These are phyloP conservation scores for Hyposoter didymator DNA, from an alignment of 2,888 invertebrate species.

Conservation along the genomic window DNA sequence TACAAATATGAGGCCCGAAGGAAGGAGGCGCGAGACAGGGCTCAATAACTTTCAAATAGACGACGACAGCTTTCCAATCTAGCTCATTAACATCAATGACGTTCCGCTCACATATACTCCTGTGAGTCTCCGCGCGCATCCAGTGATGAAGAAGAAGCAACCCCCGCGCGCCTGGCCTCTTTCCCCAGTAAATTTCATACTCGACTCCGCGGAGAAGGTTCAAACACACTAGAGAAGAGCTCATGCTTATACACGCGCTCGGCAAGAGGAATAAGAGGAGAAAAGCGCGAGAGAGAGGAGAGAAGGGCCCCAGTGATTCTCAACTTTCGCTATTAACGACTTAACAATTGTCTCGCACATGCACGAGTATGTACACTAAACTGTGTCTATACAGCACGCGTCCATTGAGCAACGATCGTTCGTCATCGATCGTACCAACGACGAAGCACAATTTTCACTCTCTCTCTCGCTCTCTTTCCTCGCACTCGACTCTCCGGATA, in stretches of 20 bases:
- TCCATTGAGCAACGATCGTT: not conserved
- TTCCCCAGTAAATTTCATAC: constrained; percentile 14
- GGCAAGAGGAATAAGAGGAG: not conserved
- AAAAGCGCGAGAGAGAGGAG: not conserved
- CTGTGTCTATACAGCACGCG: not conserved
- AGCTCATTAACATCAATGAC: constrained; percentile 81
- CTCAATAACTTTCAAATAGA: constrained; percentile 78
- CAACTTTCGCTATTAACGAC: constrained; percentile 5
- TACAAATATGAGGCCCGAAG: not conserved
- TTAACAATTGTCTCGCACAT: constrained; percentile 2
- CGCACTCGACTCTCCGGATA: not conserved
- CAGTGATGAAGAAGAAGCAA: constrained; percentile 12
- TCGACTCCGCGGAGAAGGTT: not conserved
- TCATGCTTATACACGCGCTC: not conserved
- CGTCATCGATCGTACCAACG: not conserved
- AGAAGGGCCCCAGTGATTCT: not conserved
- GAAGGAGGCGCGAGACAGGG: constrained; percentile 61
- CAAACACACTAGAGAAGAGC: not conserved
- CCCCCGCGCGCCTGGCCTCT: constrained; percentile 15
- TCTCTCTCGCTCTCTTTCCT: not conserved
- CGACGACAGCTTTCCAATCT: constrained; percentile 81
- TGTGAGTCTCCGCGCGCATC: constrained; percentile 15
- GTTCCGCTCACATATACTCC: constrained; percentile 65
- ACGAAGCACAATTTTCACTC: not conserved
- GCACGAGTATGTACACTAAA: not conserved